Evolutionary conservation across 2,113 vertebrate genomes (phyloP).

Genomic region (Cephalopterus ornatus): DNA sequence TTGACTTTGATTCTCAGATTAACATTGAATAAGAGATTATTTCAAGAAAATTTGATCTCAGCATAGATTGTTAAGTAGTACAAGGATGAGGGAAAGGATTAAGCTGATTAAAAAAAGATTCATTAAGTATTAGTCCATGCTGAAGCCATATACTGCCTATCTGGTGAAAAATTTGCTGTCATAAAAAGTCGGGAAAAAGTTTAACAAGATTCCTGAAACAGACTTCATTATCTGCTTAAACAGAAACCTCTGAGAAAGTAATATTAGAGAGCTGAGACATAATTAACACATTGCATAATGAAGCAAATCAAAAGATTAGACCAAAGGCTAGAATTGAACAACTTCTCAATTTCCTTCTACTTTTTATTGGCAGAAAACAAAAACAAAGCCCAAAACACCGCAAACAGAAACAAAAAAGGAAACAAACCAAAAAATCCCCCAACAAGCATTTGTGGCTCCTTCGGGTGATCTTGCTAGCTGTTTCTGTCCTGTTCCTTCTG

Average conservation of each 20-base stretch:
- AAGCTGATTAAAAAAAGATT: background rate
- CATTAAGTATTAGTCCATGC: background rate
- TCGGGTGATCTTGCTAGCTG: background rate
- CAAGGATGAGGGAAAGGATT: background rate
- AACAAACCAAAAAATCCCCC: background rate
- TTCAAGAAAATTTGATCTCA: background rate
- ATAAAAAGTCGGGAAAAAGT: background rate
- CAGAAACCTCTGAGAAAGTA: background rate
- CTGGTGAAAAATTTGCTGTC: background rate
- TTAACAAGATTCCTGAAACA: background rate
- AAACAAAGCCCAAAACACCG: background rate
- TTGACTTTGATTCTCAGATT: background rate
- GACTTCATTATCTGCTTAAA: background rate
- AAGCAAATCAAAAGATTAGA: background rate
- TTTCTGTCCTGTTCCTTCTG: background rate
- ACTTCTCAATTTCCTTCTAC: background rate
- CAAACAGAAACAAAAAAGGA: background rate
- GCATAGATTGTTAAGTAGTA: background rate
- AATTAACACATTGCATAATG: background rate
- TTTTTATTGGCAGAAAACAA: background rate
- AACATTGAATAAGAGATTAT: background rate
- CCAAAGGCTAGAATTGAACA: background rate
- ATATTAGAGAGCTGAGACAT: background rate
- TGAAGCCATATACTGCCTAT: background rate
- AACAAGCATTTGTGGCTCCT: background rate